Conservation (phyloP, 2,888 invertebrate genomes). For the Agrotis puta region DNA sequence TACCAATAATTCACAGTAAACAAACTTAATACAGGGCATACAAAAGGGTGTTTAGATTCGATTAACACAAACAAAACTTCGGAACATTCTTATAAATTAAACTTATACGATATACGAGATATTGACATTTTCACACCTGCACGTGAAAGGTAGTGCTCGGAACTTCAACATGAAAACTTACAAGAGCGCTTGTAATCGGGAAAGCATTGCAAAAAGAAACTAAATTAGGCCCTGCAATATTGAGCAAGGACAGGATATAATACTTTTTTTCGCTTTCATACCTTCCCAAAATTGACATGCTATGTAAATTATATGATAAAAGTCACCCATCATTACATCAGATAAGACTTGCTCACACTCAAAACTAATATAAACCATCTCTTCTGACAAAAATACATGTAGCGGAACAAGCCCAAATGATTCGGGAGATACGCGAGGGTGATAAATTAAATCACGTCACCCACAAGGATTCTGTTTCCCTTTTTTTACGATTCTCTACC, state of each 20-base stretch:
- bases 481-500: constrained; percentile 54
- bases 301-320: not conserved
- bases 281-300: not conserved
- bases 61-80: not conserved
- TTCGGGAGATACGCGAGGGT: constrained; percentile 32
- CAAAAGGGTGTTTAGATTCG: not conserved
- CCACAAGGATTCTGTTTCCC: constrained; percentile 48
- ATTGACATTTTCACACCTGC: not conserved
- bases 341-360: not conserved
- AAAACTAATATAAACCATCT: constrained; percentile 17
- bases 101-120: not conserved
- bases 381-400: constrained; percentile 33
- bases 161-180: not conserved
- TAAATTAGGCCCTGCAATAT: not conserved
- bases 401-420: constrained; percentile 29
- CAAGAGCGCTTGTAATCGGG: not conserved
- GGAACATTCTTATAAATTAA: constrained; percentile 4
- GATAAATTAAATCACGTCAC: constrained; percentile 64
- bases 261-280: not conserved
- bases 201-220: constrained; percentile 10
- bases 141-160: not conserved
- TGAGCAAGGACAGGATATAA: not conserved
- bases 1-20: not conserved
- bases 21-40: not conserved
- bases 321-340: not conserved